Conservation (phyloP, 1,140 invertebrate genomes). For the Diplogasteroides magnus region DNA sequence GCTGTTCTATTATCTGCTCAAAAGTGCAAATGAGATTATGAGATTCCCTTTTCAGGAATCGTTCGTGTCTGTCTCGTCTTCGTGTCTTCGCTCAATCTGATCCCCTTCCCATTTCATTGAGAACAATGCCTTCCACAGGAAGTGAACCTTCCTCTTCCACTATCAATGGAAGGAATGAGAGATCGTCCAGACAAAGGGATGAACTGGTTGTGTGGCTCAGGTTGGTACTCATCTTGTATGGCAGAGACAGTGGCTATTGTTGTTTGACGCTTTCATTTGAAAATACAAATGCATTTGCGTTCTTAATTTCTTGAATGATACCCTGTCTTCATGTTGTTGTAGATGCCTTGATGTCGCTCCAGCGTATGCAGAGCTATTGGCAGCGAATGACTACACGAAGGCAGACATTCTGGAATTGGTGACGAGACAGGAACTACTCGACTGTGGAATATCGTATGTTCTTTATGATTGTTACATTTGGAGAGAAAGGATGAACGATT, state of each 20-base stretch:
- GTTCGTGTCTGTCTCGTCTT: not conserved
- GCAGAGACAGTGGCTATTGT: conserved; percentile 41
- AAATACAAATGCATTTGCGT: too few relatives aligned
- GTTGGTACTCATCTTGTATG: conserved; percentile 54
- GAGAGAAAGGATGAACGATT: not conserved
- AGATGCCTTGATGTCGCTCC: conserved; percentile 20
- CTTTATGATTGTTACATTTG: conserved; percentile 19
- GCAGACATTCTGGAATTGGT: conserved; percentile 71
- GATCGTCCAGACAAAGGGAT: conserved; percentile 15
- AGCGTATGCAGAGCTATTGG: conserved; percentile 61
- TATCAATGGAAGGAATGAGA: conserved; percentile 2
- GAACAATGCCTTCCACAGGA: not conserved
- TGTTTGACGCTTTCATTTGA: not conserved
- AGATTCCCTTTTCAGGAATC: not conserved
- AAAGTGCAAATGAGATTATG: too few relatives aligned
- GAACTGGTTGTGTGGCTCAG: conserved; percentile 21
- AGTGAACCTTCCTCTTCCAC: not conserved
- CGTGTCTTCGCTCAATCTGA: not conserved
- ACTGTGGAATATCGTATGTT: conserved; percentile 68
- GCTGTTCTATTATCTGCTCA: too few relatives aligned
- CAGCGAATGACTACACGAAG: conserved; percentile 71
- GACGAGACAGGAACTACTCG: conserved; percentile 70
- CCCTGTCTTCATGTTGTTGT: conserved; percentile 6
- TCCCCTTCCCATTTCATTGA: not conserved
- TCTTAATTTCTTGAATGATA: too few relatives aligned